Evolutionary conservation across 2,888 invertebrate species (phyloP), one percentile per base, ranked within the genome.

Genomic region (Tipula helvola): DNA sequence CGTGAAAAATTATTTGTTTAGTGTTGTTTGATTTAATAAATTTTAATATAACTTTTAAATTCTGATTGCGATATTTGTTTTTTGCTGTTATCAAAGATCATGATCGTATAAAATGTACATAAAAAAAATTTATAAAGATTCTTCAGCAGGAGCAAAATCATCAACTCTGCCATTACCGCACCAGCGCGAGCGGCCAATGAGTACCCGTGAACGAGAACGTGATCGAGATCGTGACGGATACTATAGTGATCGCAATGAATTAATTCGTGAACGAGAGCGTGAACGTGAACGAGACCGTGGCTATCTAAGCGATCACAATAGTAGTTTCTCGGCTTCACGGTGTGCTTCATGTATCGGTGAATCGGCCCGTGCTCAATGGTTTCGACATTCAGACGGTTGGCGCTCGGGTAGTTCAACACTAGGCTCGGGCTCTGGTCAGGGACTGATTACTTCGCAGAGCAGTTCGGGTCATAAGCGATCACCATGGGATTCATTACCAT

Each of bases 261-360:
- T 97, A 88, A 94, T 96, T 90, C 92, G 95, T 28, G 95, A 95
- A 89, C 92, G 96, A 87, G 96, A 96, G 90, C 94, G 96, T 86
- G 95, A 95, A 88, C 91, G 94, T 36, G 94, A 94, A 88, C 91
- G 93, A 89, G 95, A 95, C 90, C 93, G 95, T 87, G 96, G 96
- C 88, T 96, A 96, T 90, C 93, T 96, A 88, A 95, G 95, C 89
- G 96, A 96, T 91, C 95, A 96, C 89, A 85, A 85, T 87, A 42
- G 44, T 90, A 93, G 93, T 89, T 93, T 92, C 90, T 93, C 93
- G 87, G 93, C 94, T 87, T 94, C 95, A 52, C 93, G 96, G 89
- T 97, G 97, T 90, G 96, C 96, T 88, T 96, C 96, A 86, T 97
- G 97, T 92, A 96, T 97, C 91, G 96, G 96, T n/a, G 97, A 97